A percentile compares a stretch with the other conserved stretches of the same genome.
These are phyloP conservation scores for Salvelinus alpinus DNA, from an alignment of 2,113 vertebrate genomes.

Conservation along the genomic window DNA sequence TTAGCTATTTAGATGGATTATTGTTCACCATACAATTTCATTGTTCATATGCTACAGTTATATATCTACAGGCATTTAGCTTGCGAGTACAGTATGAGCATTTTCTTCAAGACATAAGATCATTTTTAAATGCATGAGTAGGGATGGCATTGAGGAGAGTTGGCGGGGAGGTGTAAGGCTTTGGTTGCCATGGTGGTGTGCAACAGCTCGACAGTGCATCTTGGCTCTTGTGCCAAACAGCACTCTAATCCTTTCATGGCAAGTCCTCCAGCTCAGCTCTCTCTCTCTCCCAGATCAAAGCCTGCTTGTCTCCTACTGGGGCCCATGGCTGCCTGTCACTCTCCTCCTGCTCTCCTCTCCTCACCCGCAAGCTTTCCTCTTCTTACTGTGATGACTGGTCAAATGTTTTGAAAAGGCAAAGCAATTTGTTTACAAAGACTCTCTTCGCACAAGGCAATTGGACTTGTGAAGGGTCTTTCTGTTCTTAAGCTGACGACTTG, in stretches of 20 bases:
- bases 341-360: constrained; percentile 36
- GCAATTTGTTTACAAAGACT: constrained; percentile 47
- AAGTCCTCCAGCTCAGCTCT: constrained; percentile 50
- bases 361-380: constrained; percentile 21
- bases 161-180: constrained; percentile 53
- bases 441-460: constrained; percentile 37
- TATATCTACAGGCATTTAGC: no score
- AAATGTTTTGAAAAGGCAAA: constrained; percentile 30
- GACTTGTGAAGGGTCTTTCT: constrained; percentile 50
- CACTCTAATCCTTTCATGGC: constrained; percentile 73
- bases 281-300: constrained; percentile 50
- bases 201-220: constrained; percentile 58
- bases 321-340: constrained; percentile 63
- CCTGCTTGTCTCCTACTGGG: constrained; percentile 67
- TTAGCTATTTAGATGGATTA: no score
- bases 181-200: constrained; percentile 67
- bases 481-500: constrained; percentile 39
- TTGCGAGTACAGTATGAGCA: no score
- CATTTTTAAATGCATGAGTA: no score
- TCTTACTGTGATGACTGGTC: constrained; percentile 44
- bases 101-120: no score
- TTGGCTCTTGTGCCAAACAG: constrained; percentile 61
- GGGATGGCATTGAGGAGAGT: not conserved
- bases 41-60: no score
- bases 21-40: no score